These are phyloP conservation scores for Astropecten irregularis DNA, from an alignment of 53 echinoderm and acorn worm genomes.

Conservation along the genomic window DNA sequence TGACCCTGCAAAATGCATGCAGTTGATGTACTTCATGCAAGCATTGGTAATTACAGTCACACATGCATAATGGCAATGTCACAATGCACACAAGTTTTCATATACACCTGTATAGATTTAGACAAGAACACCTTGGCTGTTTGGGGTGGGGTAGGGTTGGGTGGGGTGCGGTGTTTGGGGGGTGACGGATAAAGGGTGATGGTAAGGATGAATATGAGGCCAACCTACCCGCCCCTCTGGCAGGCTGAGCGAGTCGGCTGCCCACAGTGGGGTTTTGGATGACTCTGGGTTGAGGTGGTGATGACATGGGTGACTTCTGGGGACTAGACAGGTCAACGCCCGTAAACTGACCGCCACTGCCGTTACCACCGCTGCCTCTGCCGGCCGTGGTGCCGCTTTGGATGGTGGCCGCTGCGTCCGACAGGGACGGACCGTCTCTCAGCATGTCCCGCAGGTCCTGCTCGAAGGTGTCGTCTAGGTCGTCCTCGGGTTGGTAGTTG, in stretches of 20 bases:
- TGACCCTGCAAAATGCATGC: no score
- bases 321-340: constrained; percentile 97
- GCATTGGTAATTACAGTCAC: no score
- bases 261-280: constrained; percentile 83
- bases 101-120: no score
- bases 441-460: constrained; percentile 97
- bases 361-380: constrained; percentile 47
- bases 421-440: constrained; percentile 81
- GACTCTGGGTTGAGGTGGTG: constrained; percentile 68
- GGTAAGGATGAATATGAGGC: no score
- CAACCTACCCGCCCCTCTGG: constrained; percentile 60
- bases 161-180: no score
- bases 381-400: constrained; percentile 58
- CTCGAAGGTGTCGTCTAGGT: constrained; percentile 98
- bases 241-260: constrained; percentile 79
- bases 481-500: constrained; percentile 75
- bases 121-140: no score
- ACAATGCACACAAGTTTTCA: no score
- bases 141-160: no score
- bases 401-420: constrained; percentile 78
- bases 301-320: constrained; percentile 74
- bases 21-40: no score
- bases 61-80: no score
- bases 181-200: no score
- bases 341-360: constrained; percentile 82